These are phyloP conservation scores for Lateolabrax maculatus DNA, from an alignment of 2,797 vertebrate species.

Conservation along the genomic window DNA sequence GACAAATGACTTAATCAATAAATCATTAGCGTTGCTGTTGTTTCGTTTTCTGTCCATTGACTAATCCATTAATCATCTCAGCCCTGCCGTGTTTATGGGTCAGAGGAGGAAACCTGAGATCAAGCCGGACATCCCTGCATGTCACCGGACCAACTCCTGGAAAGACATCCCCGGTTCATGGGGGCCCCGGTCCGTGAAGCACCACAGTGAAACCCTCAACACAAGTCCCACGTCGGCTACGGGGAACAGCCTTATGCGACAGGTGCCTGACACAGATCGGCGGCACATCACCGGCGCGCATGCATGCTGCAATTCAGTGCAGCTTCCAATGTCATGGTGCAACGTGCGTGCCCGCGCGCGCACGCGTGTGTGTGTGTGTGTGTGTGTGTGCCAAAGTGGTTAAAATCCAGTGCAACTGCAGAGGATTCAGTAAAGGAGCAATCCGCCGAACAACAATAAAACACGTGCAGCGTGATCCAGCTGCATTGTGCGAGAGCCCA, in stretches of 20 bases:
- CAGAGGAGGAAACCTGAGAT: neutral
- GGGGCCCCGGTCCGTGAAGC: neutral
- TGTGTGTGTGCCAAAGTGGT: slow-evolving; percentile 8
- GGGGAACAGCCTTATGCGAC: neutral
- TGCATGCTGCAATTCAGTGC: slow-evolving; percentile 21
- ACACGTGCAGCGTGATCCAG: slow-evolving; percentile 43
- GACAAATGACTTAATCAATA: neutral
- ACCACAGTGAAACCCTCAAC: neutral
- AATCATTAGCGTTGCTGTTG: neutral
- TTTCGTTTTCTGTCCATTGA: neutral
- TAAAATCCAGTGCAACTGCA: slow-evolving; percentile 28
- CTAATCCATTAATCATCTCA: slow-evolving; percentile 4
- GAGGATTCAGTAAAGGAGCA: slow-evolving; percentile 19
- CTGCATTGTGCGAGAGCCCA: slow-evolving; percentile 27
- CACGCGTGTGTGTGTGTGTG: neutral
- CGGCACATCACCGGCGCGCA: neutral
- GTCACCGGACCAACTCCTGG: neutral
- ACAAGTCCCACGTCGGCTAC: neutral
- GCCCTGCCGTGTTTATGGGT: no score
- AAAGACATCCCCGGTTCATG: neutral
- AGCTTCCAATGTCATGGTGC: slow-evolving; percentile 20
- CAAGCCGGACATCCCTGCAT: neutral
- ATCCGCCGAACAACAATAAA: neutral
- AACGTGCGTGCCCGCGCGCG: slow-evolving; percentile 3
- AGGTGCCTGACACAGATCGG: slow-evolving; percentile 47